Evolutionary conservation across 2,797 vertebrate genomes (phyloP), one percentile per base, ranked within the genome.

Genomic region (Acanthurus lineatus): DNA sequence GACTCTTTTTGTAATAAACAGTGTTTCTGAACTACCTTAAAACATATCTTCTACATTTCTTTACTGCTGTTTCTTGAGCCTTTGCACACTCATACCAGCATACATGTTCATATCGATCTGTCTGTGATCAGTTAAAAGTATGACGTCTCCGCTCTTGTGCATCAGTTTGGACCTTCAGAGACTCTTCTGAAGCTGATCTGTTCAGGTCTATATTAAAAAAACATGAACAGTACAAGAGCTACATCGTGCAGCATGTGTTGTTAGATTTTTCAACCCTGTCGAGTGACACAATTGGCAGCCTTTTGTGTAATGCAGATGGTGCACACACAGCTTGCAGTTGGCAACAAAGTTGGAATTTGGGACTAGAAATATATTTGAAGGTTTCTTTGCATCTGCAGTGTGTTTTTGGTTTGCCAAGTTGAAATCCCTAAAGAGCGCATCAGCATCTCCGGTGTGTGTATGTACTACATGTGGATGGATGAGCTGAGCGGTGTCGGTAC

Each of bases 181-280:
- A 25, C 4, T 20, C 52, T 11, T 28, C 45, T 72, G 15, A 56
- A 79, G 32, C 60, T 52, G 14, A 16, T 82, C n/a, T 63, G 4
- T 40, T 40, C 9, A 42, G 7, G 15, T 66, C 16, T 54, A 6
- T 56, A 32, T 57, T 25, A 25, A 17, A 59, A 60, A 59, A 52
- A 9, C 6, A 3, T 17, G 6, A 32, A 42, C 10, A 64, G 44
- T 25, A 17, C 28, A 19, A 42, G 19, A 9, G 32, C 45, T 7
- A 28, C 59, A 48, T 40, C 3, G 20, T 40, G n/a, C 49, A 56
- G 44, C 19, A 52, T 66, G 25, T 40, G 53, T 51, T 61, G 12
- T 60, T 28, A 28, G 62, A 38, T 6, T 73, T 47, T 65, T 15
- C 4, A 62, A 38, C 35, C 25, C 56, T 0, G 1, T 2, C 32